A percentile compares a stretch with the other conserved stretches of the same genome.
Evolutionary conservation across 2,888 invertebrate species (phyloP).

Genomic region (Cephus pulcher): DNA sequence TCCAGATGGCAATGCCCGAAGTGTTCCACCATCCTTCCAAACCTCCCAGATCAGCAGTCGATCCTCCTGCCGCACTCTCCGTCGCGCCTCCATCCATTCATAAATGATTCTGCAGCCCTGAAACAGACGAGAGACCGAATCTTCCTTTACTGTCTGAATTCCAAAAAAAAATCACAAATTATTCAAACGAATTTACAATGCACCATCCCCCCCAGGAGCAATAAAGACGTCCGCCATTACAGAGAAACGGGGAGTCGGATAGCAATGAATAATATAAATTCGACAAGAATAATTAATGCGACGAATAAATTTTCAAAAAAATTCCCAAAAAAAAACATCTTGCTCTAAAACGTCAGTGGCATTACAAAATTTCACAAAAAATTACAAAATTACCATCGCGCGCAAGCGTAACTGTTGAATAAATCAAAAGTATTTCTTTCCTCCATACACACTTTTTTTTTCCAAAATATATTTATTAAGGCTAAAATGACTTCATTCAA

Average conservation of each 20-base stretch:
- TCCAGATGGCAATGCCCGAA: constrained; percentile 55
- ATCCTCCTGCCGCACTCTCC: constrained; percentile 57
- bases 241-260: neutral
- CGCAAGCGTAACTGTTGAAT: neutral
- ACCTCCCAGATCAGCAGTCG: constrained; percentile 55
- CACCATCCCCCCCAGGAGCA: neutral
- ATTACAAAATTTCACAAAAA: too few species aligned
- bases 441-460: neutral
- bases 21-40: constrained; percentile 60
- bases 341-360: too few species aligned
- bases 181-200: neutral
- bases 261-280: neutral
- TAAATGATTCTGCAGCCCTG: constrained; percentile 60
- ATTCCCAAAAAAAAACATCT: too few species aligned
- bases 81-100: constrained; percentile 66
- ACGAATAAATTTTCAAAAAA: neutral
- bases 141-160: neutral
- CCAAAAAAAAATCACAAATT: neutral
- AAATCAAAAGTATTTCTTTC: neutral
- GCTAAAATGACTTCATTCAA: too few species aligned
- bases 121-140: neutral
- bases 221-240: neutral
- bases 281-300: neutral
- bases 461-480: neutral
- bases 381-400: too few species aligned